These are phyloP conservation scores for Meloidogyne floridensis DNA, from an alignment of 1,140 invertebrate species.

Conservation along the genomic window DNA sequence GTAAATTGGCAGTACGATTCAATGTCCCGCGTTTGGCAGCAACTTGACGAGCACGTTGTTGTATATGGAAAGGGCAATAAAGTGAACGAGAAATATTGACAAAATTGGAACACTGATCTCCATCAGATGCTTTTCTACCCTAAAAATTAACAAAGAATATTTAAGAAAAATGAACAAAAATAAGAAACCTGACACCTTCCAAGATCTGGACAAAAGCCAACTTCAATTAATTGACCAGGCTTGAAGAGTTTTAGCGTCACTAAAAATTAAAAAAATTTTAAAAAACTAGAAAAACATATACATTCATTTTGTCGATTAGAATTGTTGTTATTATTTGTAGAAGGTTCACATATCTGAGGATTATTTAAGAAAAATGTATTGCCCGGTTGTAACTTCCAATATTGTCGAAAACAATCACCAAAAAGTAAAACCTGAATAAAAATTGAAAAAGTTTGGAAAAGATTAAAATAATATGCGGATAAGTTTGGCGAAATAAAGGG, in stretches of 20 bases:
- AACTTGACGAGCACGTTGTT: constrained; percentile 40
- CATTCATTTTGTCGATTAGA: background rate
- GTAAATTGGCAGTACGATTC: constrained; percentile 29
- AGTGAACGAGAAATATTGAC: constrained; percentile 36
- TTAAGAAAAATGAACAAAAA: background rate
- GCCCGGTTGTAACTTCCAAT: constrained; percentile 61
- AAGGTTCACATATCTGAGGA: constrained; percentile 20
- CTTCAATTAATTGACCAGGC: constrained; percentile 49
- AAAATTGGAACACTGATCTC: constrained; percentile 40
- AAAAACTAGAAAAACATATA: background rate
- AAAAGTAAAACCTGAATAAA: constrained; percentile 57
- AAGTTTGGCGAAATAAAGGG: too few relatives aligned
- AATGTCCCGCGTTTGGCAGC: constrained; percentile 41
- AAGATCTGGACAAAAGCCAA: constrained; percentile 56
- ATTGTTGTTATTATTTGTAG: constrained; percentile 21
- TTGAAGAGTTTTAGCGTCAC: constrained; percentile 53
- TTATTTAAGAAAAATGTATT: constrained; percentile 39
- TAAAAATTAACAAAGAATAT: constrained; percentile 7
- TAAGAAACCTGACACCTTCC: constrained; percentile 43
- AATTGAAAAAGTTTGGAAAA: constrained; percentile 43
- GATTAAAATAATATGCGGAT: background rate
- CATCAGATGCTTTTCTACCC: constrained; percentile 29
- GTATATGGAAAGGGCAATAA: constrained; percentile 42
- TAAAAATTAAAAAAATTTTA: constrained; percentile 9
- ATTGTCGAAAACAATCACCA: constrained; percentile 56